Base-by-base conservation (phyloP, 2,888 invertebrate genomes). In the Lasioglossum leucozonium region DNA sequence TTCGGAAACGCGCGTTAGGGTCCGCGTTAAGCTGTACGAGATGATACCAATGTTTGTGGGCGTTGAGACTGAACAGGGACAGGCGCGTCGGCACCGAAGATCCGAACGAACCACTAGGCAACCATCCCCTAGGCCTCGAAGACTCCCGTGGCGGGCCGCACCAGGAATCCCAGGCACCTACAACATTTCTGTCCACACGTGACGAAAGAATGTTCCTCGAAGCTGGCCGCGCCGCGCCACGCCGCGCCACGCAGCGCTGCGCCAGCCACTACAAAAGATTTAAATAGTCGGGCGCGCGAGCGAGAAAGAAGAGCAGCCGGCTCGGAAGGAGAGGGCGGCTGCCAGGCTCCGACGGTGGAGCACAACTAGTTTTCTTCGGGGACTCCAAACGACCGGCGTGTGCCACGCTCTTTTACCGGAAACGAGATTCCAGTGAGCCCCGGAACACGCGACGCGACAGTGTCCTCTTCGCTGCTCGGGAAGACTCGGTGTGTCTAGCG, bases 311-410 rank as follows among this genome's bases (percentile, higher is more conserved):
- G 79, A 58, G 37, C 79, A 58, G 71, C 42, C 62, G 51, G 62
- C 40, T 69, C 62, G 69, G 71, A 80, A 77, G 86, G 85, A 89
- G 89, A 82, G 83, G 77, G 89, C 78, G 77, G 89, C 78, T 72
- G 74, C 74, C 78, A 89, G 62, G 67, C 22, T 90, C 89, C 89
- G 82, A 65, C 91, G 89, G 89, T 89, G 73, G 47, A 51, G 47
- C 47, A 22, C 6, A 51, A 85, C 90, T 90, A 90, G 90, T 89
- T 90, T 89, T 84, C 90, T 85, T 90, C 85, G 91, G 82, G 88
- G 89, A 85, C 89, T 92, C 91, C 91, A 93, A 93, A 92, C 90
- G 91, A 90, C 86, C 90, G 90, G 87, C 89, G 89, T 90, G 86
- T 90, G 86, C 84, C 83, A 87, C 89, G 85, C 88, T 88, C 73